Conservation (phyloP, 2,797 vertebrate genomes). For the Gymnoscopelus microlampas region DNA sequence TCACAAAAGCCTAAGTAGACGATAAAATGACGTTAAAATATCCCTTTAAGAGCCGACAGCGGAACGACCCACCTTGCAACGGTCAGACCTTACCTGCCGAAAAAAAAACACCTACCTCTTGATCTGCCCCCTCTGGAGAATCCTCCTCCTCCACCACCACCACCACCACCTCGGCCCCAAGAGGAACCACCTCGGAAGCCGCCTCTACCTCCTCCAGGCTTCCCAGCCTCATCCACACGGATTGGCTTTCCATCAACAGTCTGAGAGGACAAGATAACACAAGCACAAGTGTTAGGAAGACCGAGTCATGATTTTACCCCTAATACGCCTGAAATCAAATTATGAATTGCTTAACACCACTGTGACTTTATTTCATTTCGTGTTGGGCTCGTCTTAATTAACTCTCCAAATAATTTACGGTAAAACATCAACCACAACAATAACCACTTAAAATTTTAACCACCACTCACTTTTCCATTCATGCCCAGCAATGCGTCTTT, state of each 20-base stretch:
- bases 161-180: constrained; percentile 75
- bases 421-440: background rate
- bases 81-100: constrained; percentile 23
- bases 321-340: too few relatives aligned
- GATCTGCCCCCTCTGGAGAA: constrained; percentile 78
- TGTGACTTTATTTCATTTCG: too few relatives aligned
- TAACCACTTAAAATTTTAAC: background rate
- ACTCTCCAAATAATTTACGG: background rate
- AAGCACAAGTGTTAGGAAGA: background rate
- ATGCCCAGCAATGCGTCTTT: constrained; percentile 90
- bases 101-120: constrained; percentile 59
- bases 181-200: constrained; percentile 84
- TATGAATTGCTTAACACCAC: too few relatives aligned
- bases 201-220: constrained; percentile 83
- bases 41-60: constrained; percentile 5
- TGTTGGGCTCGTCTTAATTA: too few relatives aligned
- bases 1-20: too few relatives aligned
- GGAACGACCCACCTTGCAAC: background rate
- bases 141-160: constrained; percentile 83
- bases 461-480: constrained; percentile 85
- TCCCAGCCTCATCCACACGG: constrained; percentile 90
- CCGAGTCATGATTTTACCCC: too few relatives aligned
- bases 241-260: constrained; percentile 88
- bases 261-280: constrained; percentile 52
- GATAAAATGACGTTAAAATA: too few relatives aligned